These are phyloP conservation scores for Sciurus carolinensis DNA, from an alignment of 2,797 vertebrate species.

Conservation along the genomic window DNA sequence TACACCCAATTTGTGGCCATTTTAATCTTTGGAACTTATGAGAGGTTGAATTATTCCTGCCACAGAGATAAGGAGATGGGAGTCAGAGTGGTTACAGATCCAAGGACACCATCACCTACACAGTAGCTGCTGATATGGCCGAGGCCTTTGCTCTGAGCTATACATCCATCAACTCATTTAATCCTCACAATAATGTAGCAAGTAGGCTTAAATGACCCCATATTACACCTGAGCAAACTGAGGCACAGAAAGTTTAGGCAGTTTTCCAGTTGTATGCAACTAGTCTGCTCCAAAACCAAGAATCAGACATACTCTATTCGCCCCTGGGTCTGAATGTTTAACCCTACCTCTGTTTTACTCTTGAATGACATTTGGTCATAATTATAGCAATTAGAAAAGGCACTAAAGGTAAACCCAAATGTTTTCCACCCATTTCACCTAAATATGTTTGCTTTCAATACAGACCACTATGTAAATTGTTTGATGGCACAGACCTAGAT, in stretches of 20 bases:
- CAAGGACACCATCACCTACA: background rate
- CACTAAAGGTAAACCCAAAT: background rate
- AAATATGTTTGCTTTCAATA: background rate
- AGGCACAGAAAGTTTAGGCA: background rate
- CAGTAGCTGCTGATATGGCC: background rate
- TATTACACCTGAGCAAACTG: background rate
- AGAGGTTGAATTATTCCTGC: background rate
- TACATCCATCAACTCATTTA: background rate
- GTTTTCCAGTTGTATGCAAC: background rate
- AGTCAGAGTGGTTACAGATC: background rate
- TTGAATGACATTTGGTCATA: background rate
- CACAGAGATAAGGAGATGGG: background rate
- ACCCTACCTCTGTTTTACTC: background rate
- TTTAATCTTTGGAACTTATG: background rate
- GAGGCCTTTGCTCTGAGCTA: background rate
- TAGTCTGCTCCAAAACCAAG: background rate
- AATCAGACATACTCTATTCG: background rate
- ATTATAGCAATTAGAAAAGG: background rate
- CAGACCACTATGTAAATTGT: slow-evolving; percentile 1
- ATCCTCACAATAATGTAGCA: background rate
- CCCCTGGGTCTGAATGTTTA: background rate
- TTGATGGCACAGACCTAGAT: background rate
- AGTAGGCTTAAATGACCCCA: background rate
- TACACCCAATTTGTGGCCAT: background rate
- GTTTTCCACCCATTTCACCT: background rate